phyloP scores from a whole-genome alignment of 2,888 invertebrate genomes.

The Tupiocoris notatus region DNA sequence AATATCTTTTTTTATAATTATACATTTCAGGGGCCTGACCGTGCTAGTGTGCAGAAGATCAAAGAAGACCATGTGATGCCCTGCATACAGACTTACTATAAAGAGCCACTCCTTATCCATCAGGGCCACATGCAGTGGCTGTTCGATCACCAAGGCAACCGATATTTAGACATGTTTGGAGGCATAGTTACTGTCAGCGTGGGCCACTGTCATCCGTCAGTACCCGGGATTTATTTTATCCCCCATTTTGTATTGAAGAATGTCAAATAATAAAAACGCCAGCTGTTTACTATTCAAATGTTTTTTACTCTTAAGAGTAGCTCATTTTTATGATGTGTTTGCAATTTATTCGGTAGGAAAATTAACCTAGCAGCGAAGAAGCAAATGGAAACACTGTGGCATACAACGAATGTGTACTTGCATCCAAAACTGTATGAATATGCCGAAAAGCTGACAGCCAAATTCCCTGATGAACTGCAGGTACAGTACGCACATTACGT shows the following conservation, averaged over 20 bases:
- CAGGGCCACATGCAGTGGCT: slow-evolving; percentile 91
- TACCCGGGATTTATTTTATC: too few species aligned
- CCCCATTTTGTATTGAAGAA: too few species aligned
- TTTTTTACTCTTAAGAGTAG: too few species aligned
- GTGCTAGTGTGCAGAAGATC: slow-evolving; percentile 61
- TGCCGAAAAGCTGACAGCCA: slow-evolving; percentile 73
- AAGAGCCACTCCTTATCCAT: slow-evolving; percentile 77
- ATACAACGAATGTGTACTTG: slow-evolving; percentile 88
- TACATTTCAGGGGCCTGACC: slow-evolving; percentile 60
- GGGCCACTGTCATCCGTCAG: slow-evolving; percentile 97
- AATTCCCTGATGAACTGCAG: slow-evolving; percentile 82
- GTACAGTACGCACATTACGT: too few species aligned
- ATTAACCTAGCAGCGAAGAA: slow-evolving; percentile 74
- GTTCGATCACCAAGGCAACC: slow-evolving; percentile 78
- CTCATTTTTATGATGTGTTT: too few species aligned
- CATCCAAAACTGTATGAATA: slow-evolving; percentile 91
- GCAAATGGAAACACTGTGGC: slow-evolving; percentile 82
- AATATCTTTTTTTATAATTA: too few species aligned
- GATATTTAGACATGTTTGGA: slow-evolving; percentile 92
- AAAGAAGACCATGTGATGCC: slow-evolving; percentile 68
- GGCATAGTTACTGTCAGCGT: slow-evolving; percentile 97
- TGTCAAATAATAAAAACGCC: too few species aligned
- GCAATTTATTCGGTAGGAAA: too few species aligned
- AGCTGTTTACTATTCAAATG: too few species aligned
- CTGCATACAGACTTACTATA: slow-evolving; percentile 71